A percentile compares a stretch with the other conserved stretches of the same genome.
These are phyloP conservation scores for Stichodactyla mertensii DNA, from an alignment of 64 coral and sea anemone species.

Conservation along the genomic window DNA sequence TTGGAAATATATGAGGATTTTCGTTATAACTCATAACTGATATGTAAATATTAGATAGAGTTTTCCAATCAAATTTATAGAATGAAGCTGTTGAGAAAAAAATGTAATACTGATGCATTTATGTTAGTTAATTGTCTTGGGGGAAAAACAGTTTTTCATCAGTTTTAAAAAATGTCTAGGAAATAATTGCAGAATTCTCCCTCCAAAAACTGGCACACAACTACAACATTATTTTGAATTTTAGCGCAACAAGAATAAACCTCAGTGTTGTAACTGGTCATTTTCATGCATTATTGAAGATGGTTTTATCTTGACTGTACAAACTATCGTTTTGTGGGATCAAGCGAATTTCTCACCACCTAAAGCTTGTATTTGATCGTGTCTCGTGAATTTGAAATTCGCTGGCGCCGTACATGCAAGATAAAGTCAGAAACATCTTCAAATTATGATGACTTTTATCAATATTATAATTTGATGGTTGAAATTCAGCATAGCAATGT, in stretches of 20 bases:
- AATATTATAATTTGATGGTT: neutral
- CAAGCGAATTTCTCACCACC: neutral
- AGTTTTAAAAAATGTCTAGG: too few species aligned
- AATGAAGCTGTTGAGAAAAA: too few species aligned
- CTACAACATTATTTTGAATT: neutral
- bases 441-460: neutral
- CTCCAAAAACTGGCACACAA: neutral
- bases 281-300: neutral
- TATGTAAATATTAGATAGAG: too few species aligned
- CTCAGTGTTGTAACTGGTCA: neutral
- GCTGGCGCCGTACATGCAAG: neutral
- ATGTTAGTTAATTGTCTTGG: too few species aligned
- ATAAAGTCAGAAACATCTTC: neutral
- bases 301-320: neutral
- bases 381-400: neutral
- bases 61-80: too few species aligned
- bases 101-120: too few species aligned
- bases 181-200: too few species aligned
- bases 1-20: too few species aligned
- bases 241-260: neutral
- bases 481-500: neutral
- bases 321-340: constrained; percentile 5
- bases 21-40: too few species aligned
- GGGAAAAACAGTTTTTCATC: too few species aligned
- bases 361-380: neutral